Conservation (phyloP, 2,797 vertebrate genomes). For the Rhynchotus rufescens region DNA sequence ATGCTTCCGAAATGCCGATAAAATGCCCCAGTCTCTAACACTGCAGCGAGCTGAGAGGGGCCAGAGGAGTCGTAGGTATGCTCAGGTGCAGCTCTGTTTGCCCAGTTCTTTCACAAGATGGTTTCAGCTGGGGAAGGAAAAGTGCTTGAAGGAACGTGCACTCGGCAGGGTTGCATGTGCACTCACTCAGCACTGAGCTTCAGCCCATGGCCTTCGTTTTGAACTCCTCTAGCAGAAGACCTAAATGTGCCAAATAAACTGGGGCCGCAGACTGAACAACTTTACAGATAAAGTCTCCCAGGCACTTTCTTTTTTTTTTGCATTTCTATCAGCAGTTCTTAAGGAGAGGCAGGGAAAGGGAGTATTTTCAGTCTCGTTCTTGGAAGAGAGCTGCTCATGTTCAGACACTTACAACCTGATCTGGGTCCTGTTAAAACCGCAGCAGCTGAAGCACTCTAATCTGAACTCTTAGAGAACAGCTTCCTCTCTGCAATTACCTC, state of each 20-base stretch:
- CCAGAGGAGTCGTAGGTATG: neutral
- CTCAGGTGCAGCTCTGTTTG: rapidly evolving
- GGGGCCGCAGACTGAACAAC: neutral
- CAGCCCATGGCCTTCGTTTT: neutral
- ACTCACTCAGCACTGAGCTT: neutral
- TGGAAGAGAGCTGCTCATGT: neutral
- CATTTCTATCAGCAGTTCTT: neutral
- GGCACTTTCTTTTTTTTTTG: neutral
- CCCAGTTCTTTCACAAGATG: neutral
- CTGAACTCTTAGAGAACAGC: neutral
- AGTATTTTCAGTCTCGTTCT: neutral
- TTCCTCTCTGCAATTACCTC: neutral
- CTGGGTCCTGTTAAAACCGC: neutral
- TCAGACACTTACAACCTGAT: neutral
- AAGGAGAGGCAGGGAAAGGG: neutral
- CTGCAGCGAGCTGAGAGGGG: neutral
- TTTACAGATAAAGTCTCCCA: neutral
- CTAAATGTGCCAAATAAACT: neutral
- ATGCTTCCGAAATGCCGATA: neutral
- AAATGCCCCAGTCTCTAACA: neutral
- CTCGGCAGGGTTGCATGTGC: neutral
- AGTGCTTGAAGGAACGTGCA: neutral
- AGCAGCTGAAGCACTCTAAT: neutral
- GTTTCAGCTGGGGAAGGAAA: neutral
- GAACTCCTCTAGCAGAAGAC: neutral